Base-by-base conservation (phyloP, 2,888 invertebrate genomes). In the Fragum sueziense region DNA sequence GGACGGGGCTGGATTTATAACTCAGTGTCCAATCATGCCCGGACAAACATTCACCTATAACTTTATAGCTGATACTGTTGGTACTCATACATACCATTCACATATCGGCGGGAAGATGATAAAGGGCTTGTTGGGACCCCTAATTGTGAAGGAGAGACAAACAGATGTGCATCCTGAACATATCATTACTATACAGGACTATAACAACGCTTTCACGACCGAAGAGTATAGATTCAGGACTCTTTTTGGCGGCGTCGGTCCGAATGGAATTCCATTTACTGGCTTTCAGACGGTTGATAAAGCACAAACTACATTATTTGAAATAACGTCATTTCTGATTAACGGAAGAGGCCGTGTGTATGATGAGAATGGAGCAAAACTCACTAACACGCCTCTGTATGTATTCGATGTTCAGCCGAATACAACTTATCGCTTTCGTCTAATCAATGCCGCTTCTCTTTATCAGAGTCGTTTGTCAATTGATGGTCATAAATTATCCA, bases 1-100 rank as follows among this genome's bases (percentile, higher is more conserved):
- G 88, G 90, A 90, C 76, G 90, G 90, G 0, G 88, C 86, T 20
- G 79, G 86, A 0, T 87, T 85, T 61, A 73, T 90, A 41, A 87
- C 90, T 0, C 90, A 90, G 65, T 89, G 89, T 70, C 88, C 89
- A 1, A 88, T 89, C n/a, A 67, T 80, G 1, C 87, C 89, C 1
- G 83, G 85, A 4, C 85, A 86, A 62, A 76, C 74, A 7, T 88
- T 85, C 73, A 82, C 81, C 22, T 89, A 89, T 70, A 62, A 75
- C 25, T 87, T 88, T 57, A 76, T 41, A 9, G 84, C 85, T 1
- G 69, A 73, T 2, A 82, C 76, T 3, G 77, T 25, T 2, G 89
- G 89, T 11, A 88, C 89, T 0, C 80, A 78, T 73, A 87, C 82
- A 72, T 89, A 85, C 51, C 87, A 89, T 75, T 74, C 86, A 6